Evolutionary conservation across 2,797 vertebrate genomes (phyloP), one percentile per base, ranked within the genome.

Genomic region (Spinus olivaceus): DNA sequence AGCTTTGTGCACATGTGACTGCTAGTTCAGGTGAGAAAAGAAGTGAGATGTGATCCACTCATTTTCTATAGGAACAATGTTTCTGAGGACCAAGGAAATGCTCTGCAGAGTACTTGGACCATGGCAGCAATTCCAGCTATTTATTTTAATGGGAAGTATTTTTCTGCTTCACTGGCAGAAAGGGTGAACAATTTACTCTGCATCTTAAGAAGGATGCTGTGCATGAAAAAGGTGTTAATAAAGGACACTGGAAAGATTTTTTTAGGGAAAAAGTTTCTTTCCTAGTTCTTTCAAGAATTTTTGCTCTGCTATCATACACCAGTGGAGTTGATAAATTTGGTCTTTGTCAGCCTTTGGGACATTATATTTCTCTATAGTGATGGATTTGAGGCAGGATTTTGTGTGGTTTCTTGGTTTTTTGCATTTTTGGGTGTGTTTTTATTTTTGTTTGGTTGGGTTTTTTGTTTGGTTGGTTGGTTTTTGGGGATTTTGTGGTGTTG

Each of bases 371-470:
- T 90, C 15, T n/a, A 13, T 12, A 50, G 33, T 30, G 13, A 50
- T 42, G 17, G n/a, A 39, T 57, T 83, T 76, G n/a, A 65, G 32
- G 0, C 17, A 46, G 11, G 5, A 19, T 27, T 85, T 49, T 46
- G 3, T 13, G 30, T 2, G 11, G 3, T 61, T 51, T n/a, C 8
- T 28, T 51, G 5, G 5, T 39, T 25, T 28, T 51, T n/a, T 44
- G 2, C 3, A 3, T 32, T 35, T 37, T 35, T 7, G 21, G 8
- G 20, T 12, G 3, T 3, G 2, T 1, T 12, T 33, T n/a, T 8
- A 21, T 24, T 8, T 35, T 47, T 21, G 17, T 44, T 67, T 28
- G 14, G 3, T 41, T 41, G 17, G 41, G 2, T 2, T 33, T 33
- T 41, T 81, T n/a, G 6, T 1, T 64, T 47, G 30, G 0, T 33